Evolutionary conservation across 2,888 invertebrate species (phyloP).

Genomic region (Thymelicus sylvestris): DNA sequence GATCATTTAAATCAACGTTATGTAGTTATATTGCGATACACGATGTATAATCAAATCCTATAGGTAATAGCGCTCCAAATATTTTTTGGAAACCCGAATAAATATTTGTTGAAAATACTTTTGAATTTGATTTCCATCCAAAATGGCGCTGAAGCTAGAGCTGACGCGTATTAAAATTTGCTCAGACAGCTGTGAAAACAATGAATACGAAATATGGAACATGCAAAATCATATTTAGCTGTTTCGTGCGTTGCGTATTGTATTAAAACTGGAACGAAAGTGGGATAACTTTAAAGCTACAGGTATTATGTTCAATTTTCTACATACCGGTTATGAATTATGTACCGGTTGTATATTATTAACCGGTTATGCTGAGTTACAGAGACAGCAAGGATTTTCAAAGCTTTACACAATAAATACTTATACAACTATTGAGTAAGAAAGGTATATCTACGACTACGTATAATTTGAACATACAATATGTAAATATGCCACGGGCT

Average conservation of each 20-base stretch:
- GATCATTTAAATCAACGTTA: neutral
- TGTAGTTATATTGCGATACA: too few species aligned
- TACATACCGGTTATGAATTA: neutral
- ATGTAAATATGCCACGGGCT: too few species aligned
- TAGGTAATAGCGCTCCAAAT: neutral
- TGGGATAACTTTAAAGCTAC: conserved; percentile 13
- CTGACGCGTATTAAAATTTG: conserved; percentile 35
- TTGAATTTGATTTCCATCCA: conserved; percentile 34
- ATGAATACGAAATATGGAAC: conserved; percentile 37
- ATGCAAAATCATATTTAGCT: conserved; percentile 36
- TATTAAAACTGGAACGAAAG: conserved; percentile 28
- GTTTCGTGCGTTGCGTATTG: conserved; percentile 28
- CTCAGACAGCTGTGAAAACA: conserved; percentile 38
- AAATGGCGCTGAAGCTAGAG: conserved; percentile 26
- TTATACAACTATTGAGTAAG: too few species aligned
- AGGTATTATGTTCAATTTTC: neutral
- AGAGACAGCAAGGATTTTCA: too few species aligned
- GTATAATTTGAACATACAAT: too few species aligned
- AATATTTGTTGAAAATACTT: conserved; percentile 23
- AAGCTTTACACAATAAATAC: too few species aligned
- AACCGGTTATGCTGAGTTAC: too few species aligned
- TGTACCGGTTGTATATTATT: too few species aligned
- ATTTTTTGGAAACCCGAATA: conserved; percentile 3
- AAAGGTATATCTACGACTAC: too few species aligned
- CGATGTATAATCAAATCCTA: neutral